These are phyloP conservation scores for Urocyon cinereoargenteus DNA, from an alignment of 2,797 vertebrate genomes.

Conservation along the genomic window DNA sequence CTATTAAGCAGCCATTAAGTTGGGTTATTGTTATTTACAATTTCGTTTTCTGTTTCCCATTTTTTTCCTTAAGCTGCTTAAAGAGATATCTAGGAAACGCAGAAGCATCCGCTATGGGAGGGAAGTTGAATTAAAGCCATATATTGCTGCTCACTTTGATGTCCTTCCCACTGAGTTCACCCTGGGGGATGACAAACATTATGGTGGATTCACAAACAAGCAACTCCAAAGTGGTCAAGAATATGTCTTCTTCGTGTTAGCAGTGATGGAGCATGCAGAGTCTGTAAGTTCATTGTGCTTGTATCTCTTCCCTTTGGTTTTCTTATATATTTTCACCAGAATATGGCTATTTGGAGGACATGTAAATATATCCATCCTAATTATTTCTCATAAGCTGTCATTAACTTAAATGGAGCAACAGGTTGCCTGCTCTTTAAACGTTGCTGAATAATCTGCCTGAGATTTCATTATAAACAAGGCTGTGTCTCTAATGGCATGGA, in stretches of 20 bases:
- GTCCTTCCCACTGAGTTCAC: constrained; percentile 97
- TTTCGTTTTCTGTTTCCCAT: constrained; percentile 73
- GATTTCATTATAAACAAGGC: not conserved
- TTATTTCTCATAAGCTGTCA: not conserved
- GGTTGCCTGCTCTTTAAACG: not conserved
- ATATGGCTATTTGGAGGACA: not conserved
- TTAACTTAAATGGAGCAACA: not conserved
- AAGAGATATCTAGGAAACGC: constrained; percentile 97
- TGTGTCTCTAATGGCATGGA: not conserved
- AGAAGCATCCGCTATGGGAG: constrained; percentile 94
- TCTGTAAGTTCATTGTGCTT: constrained; percentile 91
- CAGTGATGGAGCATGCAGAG: constrained; percentile 97
- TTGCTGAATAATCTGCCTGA: not conserved
- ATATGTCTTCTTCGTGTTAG: constrained; percentile 98
- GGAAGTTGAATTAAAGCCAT: constrained; percentile 96
- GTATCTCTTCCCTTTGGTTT: not conserved
- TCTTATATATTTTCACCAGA: constrained; percentile 45
- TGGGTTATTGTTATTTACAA: constrained; percentile 77
- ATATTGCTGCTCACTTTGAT: constrained; percentile 97
- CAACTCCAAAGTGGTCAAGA: constrained; percentile 97
- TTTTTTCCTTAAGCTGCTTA: constrained; percentile 92
- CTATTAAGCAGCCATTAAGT: constrained; percentile 68
- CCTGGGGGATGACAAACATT: constrained; percentile 95
- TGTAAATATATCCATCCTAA: not conserved
- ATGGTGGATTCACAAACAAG: constrained; percentile 98